Evolutionary conservation across 37 sponge, comb jelly and placozoan genomes (phyloP).

Genomic region (Petrosia ficiformis): DNA sequence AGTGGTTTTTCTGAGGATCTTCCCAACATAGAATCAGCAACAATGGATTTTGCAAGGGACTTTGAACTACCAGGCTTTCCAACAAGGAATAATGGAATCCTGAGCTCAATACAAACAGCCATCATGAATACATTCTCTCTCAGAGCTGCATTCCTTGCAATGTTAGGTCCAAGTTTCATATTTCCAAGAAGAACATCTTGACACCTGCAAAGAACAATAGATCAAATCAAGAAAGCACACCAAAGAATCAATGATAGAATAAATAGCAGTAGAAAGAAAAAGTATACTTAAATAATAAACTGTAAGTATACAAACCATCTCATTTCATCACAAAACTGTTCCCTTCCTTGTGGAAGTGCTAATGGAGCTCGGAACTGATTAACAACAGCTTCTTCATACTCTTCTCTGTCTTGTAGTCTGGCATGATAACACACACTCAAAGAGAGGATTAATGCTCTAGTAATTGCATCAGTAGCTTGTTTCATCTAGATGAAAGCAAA

Average conservation of each 20-base stretch:
- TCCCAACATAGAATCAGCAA: constrained; percentile 85
- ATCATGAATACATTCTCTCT: constrained; percentile 99
- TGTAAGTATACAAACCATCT: constrained; percentile 37
- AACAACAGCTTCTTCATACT: constrained; percentile 50
- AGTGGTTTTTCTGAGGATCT: constrained; percentile 21
- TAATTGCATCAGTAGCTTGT: too few species aligned
- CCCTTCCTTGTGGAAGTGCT: constrained; percentile 19
- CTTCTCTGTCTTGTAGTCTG: constrained; percentile 53
- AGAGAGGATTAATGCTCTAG: constrained; percentile 53
- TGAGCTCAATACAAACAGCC: constrained; percentile 92
- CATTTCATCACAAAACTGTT: constrained; percentile 56
- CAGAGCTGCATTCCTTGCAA: constrained; percentile 92
- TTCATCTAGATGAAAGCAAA: neutral
- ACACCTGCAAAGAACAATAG: constrained; percentile 35
- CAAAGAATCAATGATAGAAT: neutral
- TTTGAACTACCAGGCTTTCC: constrained; percentile 99
- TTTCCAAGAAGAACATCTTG: constrained; percentile 55
- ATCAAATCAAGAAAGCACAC: neutral
- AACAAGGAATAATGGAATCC: constrained; percentile 96
- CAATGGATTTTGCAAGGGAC: constrained; percentile 87
- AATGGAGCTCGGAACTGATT: constrained; percentile 41
- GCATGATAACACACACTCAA: constrained; percentile 85
- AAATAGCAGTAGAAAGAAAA: too few species aligned
- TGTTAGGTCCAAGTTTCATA: constrained; percentile 56
- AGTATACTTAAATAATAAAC: too few species aligned